Base-by-base conservation (phyloP, 2,797 vertebrate species). In the Avahi laniger region DNA sequence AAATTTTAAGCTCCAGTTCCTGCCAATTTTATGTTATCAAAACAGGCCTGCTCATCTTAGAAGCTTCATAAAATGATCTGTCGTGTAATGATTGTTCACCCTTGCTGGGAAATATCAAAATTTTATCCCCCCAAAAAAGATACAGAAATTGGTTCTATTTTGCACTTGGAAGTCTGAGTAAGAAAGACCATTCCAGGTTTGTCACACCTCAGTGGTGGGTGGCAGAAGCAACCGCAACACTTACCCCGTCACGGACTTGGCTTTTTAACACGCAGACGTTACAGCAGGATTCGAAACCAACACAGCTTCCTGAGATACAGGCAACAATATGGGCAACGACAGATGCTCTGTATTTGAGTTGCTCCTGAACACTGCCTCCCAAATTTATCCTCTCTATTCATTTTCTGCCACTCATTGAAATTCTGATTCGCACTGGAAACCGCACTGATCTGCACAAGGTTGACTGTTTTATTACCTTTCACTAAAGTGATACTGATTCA, bases 11-110 rank as follows among this genome's bases (percentile, higher is more conserved):
- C 82, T 65, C 70, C 82, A 89, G 69, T 91, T 96, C 80, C 89
- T 97, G 89, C 83, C 93, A 94, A 89, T 96, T 97, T 95, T 88
- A 87, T 91, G 67, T 95, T 95, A 94, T 70, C 89, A 93, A 96
- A 96, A 76, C 35, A 88, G 38, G 72, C 82, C 94, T 97, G 63
- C 65, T 96, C 89, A 79, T 92, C 79, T 73, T 89, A 93, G 82
- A 95, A 91, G 14, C 11, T 65, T 95, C 89, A 84, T 33, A 73
- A 97, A 93, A 95, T 48, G 52, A 75, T 95, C 69, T 73, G 35
- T 91, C 48, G 17, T 38, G 76, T 86, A 89, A 80, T 59, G 67
- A 94, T 85, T 82, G 46, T 72, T 94, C 91, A 89, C 35, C 35
- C 65, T 93, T 24, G 18, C 46, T 46, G n/a, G 54, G 15, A 96